Base-by-base conservation (phyloP, 2,797 vertebrate species). In the Clangula hyemalis region DNA sequence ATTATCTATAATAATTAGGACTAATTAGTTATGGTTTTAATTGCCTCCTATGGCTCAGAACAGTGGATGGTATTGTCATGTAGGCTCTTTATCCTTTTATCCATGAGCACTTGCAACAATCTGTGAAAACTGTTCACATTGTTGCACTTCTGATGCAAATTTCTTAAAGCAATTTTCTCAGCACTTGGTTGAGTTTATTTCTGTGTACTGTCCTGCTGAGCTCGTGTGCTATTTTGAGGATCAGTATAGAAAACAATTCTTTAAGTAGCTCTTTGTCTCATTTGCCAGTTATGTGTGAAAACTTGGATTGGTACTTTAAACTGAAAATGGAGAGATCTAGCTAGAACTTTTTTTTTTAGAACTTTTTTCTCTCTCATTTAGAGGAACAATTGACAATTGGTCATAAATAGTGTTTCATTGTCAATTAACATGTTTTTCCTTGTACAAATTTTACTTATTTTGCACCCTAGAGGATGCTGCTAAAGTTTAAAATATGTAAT, bases 141-240 rank as follows among this genome's bases (percentile, higher is more conserved):
- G 5, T 72, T 34, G 24, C 9, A 43, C 32, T 49, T 28, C 25
- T 0, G 0, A 17, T 38, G 32, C 22, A 34, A 8, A 32, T 36
- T 85, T 78, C 34, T 34, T 38, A 58, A 56, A 38, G 36, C 32
- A n/a, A 4, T 62, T 91, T 74, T 15, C 36, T 80, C 8, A 11
- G 32, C 10, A 6, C 19, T 57, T 76, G 19, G 4, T 71, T 19
- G 49, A 14, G 30, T 73, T 68, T 85, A 49, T 61, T 61, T 34
- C 54, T 41, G 11, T n/a, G 10, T 38, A 3, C 41, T 38, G 4
- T 64, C 75, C 45, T 82, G 20, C 25, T 60, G 18, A 19, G 13
- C 24, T 45, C 4, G 1, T 1, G 2, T 75, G 49, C 64, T 11
- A 2, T 57, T 80, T 64, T 53, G 62, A 51, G 27, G 19, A 43